Evolutionary conservation across 2,113 vertebrate genomes (phyloP).

Genomic region (Tupaia tana): DNA sequence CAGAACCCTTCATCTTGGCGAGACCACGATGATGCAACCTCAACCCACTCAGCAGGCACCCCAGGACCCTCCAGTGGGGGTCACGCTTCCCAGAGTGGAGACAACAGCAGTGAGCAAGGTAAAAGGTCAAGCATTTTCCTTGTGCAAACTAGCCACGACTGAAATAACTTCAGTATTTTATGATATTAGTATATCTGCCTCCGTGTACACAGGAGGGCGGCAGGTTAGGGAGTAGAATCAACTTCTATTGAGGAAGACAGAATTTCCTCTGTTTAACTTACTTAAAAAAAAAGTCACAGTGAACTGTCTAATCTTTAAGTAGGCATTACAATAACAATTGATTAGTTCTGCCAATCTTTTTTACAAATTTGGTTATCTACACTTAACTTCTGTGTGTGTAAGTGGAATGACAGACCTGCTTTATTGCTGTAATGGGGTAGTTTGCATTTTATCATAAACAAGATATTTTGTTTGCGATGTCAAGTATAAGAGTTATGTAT

Average conservation of each 20-base stretch:
- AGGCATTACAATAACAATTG: slow-evolving; percentile 86
- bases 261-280: slow-evolving; percentile 84
- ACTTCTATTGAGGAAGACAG: slow-evolving; percentile 80
- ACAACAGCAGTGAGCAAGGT: slow-evolving; percentile 99
- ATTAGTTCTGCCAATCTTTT: slow-evolving; percentile 89
- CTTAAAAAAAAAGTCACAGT: slow-evolving; percentile 82
- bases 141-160: slow-evolving; percentile 85
- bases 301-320: slow-evolving; percentile 86
- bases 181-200: slow-evolving; percentile 84
- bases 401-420: slow-evolving; percentile 76
- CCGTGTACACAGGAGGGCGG: slow-evolving; percentile 83
- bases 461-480: slow-evolving; percentile 74
- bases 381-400: slow-evolving; percentile 84
- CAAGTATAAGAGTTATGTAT: slow-evolving; percentile 47
- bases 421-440: slow-evolving; percentile 72
- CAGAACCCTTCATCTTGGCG: slow-evolving; percentile 99
- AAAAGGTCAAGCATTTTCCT: slow-evolving; percentile 89
- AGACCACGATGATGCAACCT: slow-evolving; percentile 99
- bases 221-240: slow-evolving; percentile 80
- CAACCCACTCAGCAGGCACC: slow-evolving; percentile 99
- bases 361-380: slow-evolving; percentile 89
- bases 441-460: slow-evolving; percentile 55
- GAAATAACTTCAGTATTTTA: slow-evolving; percentile 85
- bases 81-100: slow-evolving; percentile 98
- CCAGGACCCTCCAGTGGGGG: slow-evolving; percentile 99